These are phyloP conservation scores for Leptinotarsa texana DNA, from an alignment of 1,140 invertebrate species.

Conservation along the genomic window DNA sequence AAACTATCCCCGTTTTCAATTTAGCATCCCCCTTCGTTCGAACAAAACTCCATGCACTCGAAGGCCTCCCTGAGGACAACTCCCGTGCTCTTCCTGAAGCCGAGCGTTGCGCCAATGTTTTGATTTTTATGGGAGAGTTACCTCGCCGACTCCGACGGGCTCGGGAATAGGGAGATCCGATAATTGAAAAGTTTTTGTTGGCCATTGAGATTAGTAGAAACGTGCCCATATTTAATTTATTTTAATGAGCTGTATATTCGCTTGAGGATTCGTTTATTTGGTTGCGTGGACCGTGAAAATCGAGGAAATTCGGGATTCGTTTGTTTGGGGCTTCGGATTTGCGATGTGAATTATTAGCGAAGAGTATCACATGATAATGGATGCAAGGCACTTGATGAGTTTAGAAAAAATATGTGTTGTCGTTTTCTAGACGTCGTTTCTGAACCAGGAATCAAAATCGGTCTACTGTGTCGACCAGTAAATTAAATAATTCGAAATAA, in stretches of 20 bases:
- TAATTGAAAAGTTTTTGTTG: constrained; percentile 53
- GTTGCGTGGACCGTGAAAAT: constrained; percentile 10
- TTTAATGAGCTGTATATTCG: constrained; percentile 44
- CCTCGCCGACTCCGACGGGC: constrained; percentile 26
- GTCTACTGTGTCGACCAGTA: too few species aligned
- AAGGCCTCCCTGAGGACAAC: constrained; percentile 37
- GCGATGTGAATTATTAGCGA: neutral
- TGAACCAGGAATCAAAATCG: too few species aligned
- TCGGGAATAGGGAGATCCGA: constrained; percentile 31
- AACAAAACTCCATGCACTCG: constrained; percentile 11
- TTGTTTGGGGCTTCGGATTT: neutral
- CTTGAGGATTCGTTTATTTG: constrained; percentile 33
- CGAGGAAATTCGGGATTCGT: neutral
- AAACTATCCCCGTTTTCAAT: neutral
- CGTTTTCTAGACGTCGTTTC: too few species aligned
- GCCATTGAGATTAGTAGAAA: constrained; percentile 51
- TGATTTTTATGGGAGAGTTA: constrained; percentile 54
- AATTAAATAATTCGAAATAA: too few species aligned
- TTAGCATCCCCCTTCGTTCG: constrained; percentile 9
- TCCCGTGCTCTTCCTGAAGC: constrained; percentile 19
- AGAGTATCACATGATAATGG: too few species aligned
- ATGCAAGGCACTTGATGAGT: too few species aligned
- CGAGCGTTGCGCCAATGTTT: constrained; percentile 47
- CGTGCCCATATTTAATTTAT: constrained; percentile 50
- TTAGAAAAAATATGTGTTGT: too few species aligned